These are phyloP conservation scores for Panopea generosa DNA, from an alignment of 2,888 invertebrate species.

Conservation along the genomic window DNA sequence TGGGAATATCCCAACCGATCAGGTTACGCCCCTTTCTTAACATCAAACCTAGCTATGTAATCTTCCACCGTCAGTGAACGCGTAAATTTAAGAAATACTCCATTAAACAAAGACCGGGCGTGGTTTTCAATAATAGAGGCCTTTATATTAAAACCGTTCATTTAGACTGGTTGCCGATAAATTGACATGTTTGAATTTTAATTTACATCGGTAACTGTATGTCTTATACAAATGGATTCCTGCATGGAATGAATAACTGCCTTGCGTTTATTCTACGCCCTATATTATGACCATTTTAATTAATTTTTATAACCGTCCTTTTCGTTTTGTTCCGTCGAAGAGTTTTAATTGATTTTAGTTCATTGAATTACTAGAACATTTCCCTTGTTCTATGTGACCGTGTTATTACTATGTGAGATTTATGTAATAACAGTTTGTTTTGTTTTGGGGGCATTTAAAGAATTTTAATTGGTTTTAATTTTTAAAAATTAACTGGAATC, in stretches of 20 bases:
- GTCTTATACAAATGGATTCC: conserved; percentile 39
- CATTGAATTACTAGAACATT: no score
- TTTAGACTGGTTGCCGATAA: conserved; percentile 34
- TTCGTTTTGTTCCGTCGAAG: no score
- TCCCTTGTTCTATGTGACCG: no score
- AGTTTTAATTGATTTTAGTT: no score
- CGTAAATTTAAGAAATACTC: conserved; percentile 46
- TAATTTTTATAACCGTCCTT: no score
- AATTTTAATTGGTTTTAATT: no score
- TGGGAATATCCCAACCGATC: conserved; percentile 52
- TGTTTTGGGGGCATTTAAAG: no score
- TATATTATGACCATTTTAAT: no score
- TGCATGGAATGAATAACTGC: conserved; percentile 7
- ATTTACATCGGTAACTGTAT: conserved; percentile 41
- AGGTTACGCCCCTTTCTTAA: conserved; percentile 49
- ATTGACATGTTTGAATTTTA: conserved; percentile 57
- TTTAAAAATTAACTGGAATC: no score
- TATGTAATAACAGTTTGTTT: no score
- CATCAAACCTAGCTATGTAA: conserved; percentile 39
- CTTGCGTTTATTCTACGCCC: background rate
- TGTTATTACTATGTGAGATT: no score
- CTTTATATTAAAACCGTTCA: conserved; percentile 33
- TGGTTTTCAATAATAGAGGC: conserved; percentile 50
- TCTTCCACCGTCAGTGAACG: conserved; percentile 30
- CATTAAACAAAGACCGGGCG: conserved; percentile 53